Conservation (phyloP, 64 coral and sea anemone species). For the Actinia tenebrosa region DNA sequence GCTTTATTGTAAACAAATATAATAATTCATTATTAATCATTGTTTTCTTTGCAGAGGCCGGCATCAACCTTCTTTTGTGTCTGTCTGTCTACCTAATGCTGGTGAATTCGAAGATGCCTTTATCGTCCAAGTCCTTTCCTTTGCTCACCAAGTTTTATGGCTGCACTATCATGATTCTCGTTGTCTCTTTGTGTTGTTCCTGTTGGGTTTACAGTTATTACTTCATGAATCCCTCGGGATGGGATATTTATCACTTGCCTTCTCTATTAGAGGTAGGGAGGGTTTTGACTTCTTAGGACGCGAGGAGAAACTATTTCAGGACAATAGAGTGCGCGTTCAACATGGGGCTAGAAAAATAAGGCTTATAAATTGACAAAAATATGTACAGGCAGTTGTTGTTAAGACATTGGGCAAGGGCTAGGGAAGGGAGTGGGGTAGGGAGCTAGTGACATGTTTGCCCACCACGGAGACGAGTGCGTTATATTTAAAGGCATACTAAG, state of each 20-base stretch:
- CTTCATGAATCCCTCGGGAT: conserved; percentile 78
- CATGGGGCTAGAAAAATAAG: no score
- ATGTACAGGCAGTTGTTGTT: no score
- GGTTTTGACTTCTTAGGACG: not conserved
- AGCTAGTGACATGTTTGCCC: no score
- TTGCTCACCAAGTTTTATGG: conserved; percentile 94
- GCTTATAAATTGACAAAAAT: no score
- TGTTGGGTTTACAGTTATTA: conserved; percentile 78
- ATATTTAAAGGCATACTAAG: no score
- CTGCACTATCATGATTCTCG: conserved; percentile 88
- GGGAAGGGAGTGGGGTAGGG: no score
- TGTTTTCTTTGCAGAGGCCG: conserved; percentile 67
- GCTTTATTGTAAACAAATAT: no score
- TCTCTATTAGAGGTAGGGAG: conserved; percentile 43
- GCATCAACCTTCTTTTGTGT: conserved; percentile 84
- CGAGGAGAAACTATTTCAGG: no score
- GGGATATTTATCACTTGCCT: conserved; percentile 63
- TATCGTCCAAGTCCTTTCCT: conserved; percentile 70
- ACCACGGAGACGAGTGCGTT: no score
- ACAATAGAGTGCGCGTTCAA: no score
- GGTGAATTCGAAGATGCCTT: conserved; percentile 86
- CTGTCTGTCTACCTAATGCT: conserved; percentile 86
- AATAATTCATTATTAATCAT: not conserved
- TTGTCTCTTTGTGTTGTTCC: conserved; percentile 65
- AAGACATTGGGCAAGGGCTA: no score